These are phyloP conservation scores for Nipponacmea schrenckii DNA, from an alignment of 2,888 invertebrate genomes.

Conservation along the genomic window DNA sequence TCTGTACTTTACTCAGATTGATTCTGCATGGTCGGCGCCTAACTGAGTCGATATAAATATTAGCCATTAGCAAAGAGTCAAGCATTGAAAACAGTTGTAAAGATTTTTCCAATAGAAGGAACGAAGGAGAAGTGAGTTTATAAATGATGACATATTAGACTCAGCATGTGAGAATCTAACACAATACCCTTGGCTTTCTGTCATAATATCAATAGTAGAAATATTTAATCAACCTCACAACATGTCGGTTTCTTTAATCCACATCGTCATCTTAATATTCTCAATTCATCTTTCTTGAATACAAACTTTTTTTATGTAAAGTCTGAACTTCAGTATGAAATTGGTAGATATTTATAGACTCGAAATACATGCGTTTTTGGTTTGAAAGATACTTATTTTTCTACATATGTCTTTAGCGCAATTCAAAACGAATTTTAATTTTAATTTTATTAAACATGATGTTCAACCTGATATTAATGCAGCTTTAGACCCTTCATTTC, in stretches of 20 bases:
- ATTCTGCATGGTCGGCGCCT: constrained; percentile 16
- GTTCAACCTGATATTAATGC: no score
- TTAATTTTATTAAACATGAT: no score
- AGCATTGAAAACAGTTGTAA: constrained; percentile 4
- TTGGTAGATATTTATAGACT: no score
- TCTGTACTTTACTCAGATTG: constrained; percentile 18
- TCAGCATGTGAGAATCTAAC: background rate
- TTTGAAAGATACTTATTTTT: no score
- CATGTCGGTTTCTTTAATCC: background rate
- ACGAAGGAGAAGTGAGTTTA: constrained; percentile 1
- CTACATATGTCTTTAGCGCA: no score
- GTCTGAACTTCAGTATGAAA: no score
- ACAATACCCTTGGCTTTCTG: background rate
- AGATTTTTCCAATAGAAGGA: constrained; percentile 3
- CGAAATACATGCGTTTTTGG: no score
- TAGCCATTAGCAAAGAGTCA: constrained; percentile 18
- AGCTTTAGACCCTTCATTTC: no score
- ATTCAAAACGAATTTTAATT: no score
- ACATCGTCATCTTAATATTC: no score
- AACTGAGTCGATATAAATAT: constrained; percentile 15
- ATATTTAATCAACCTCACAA: constrained; percentile 3
- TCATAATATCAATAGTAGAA: background rate
- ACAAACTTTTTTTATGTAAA: no score
- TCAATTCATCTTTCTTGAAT: no score
- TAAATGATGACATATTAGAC: constrained; percentile 3